Conservation (phyloP, 2,113 vertebrate genomes). For the Xiphophorus maculatus region DNA sequence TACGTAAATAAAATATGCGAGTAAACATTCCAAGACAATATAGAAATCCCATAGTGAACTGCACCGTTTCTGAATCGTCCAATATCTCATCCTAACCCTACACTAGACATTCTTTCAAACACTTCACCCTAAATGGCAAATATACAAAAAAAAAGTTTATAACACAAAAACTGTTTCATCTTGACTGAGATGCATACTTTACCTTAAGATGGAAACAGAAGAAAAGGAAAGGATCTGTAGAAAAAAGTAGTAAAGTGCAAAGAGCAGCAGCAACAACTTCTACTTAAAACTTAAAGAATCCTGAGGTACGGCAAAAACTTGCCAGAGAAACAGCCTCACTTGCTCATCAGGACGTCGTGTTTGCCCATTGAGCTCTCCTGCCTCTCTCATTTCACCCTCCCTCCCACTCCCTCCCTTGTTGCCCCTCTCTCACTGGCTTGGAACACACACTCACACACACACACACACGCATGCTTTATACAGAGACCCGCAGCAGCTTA, state of each 20-base stretch:
- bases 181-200: constrained; percentile 28
- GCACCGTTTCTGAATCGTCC: background rate
- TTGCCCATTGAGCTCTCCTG: constrained; percentile 63
- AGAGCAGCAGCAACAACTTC: constrained; percentile 37
- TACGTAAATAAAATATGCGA: background rate
- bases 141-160: background rate
- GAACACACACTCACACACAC: constrained; percentile 47
- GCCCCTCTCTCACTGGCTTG: constrained; percentile 56
- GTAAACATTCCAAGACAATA: too few species aligned
- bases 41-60: background rate
- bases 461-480: constrained; percentile 38
- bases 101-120: background rate
- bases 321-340: constrained; percentile 42
- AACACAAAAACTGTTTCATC: background rate
- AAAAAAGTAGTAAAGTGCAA: background rate
- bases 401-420: constrained; percentile 53
- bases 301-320: constrained; percentile 48
- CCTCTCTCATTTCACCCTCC: constrained; percentile 56
- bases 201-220: constrained; percentile 48
- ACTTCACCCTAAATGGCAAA: background rate
- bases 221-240: constrained; percentile 20
- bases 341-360: constrained; percentile 56
- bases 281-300: constrained; percentile 56
- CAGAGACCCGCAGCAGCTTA: constrained; percentile 41
- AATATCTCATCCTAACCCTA: background rate